phyloP scores from a whole-genome alignment of 2,113 vertebrate genomes.

The Hirundichthys speculiger region DNA sequence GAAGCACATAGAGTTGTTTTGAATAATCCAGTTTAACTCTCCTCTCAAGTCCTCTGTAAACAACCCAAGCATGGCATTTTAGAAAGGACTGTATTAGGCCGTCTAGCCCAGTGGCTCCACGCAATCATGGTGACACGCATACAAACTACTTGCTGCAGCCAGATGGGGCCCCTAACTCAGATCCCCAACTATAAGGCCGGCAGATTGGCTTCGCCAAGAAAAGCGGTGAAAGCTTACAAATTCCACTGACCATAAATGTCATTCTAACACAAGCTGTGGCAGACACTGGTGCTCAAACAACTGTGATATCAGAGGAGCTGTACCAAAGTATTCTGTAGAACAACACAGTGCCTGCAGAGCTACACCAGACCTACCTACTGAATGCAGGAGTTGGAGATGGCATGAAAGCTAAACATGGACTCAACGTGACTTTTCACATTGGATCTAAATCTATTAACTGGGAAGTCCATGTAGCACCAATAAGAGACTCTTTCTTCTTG shows the following conservation, averaged over 20 bases:
- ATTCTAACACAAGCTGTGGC: neutral
- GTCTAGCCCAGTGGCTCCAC: neutral
- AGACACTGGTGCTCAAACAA: neutral
- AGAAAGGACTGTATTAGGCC: neutral
- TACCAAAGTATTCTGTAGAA: neutral
- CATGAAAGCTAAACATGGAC: neutral
- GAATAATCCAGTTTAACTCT: no score
- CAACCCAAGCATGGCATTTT: neutral
- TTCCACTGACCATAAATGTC: neutral
- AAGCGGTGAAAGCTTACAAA: neutral
- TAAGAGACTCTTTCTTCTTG: constrained; percentile 8
- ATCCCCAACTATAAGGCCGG: neutral
- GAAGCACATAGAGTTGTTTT: no score
- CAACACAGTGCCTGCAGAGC: neutral
- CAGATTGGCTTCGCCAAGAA: constrained; percentile 1
- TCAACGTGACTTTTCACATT: neutral
- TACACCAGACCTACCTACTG: neutral
- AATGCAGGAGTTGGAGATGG: constrained; percentile 3
- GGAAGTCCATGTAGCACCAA: neutral
- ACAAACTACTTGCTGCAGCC: no score
- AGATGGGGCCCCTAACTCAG: neutral
- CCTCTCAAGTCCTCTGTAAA: no score
- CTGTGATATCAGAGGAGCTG: neutral
- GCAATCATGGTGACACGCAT: no score
- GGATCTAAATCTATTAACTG: neutral